A percentile compares a stretch with the other conserved stretches of the same genome.
phyloP scores from a whole-genome alignment of 2,113 vertebrate genomes.

The Cyrtonyx montezumae region DNA sequence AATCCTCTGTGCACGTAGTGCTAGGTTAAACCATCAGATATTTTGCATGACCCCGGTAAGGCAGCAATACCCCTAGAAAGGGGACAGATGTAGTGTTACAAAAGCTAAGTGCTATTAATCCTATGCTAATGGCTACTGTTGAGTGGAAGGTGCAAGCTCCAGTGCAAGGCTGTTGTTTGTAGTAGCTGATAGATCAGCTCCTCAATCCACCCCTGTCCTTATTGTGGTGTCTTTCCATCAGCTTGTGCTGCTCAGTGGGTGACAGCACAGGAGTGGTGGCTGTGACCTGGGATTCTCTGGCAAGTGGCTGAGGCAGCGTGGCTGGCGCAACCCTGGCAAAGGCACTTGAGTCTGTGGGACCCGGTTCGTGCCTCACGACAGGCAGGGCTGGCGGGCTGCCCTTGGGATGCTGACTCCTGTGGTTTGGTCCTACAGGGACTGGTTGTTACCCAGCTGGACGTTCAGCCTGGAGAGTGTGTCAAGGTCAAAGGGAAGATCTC shows the following conservation, averaged over 20 bases:
- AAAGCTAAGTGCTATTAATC: rapidly evolving
- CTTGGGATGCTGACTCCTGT: neutral
- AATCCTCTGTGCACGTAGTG: neutral
- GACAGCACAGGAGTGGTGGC: neutral
- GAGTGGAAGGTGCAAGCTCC: neutral
- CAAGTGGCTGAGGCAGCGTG: neutral
- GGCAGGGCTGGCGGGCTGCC: neutral
- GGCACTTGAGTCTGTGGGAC: rapidly evolving
- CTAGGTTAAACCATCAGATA: neutral
- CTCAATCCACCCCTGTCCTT: neutral
- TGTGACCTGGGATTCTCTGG: too few species aligned
- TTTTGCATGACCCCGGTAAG: neutral
- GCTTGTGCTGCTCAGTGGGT: too few species aligned
- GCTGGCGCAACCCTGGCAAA: neutral
- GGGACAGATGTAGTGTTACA: neutral
- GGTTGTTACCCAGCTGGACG: slow-evolving; percentile 68
- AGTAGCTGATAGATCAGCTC: neutral
- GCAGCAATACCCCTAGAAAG: neutral
- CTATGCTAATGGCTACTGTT: neutral
- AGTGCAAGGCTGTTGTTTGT: neutral
- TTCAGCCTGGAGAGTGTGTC: slow-evolving; percentile 73
- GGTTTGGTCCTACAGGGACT: slow-evolving; percentile 64
- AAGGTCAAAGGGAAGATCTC: slow-evolving; percentile 74
- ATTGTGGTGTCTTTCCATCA: rapidly evolving
- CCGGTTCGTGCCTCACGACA: neutral